Conservation (phyloP, 2,113 vertebrate genomes). For the Etia nguti region DNA sequence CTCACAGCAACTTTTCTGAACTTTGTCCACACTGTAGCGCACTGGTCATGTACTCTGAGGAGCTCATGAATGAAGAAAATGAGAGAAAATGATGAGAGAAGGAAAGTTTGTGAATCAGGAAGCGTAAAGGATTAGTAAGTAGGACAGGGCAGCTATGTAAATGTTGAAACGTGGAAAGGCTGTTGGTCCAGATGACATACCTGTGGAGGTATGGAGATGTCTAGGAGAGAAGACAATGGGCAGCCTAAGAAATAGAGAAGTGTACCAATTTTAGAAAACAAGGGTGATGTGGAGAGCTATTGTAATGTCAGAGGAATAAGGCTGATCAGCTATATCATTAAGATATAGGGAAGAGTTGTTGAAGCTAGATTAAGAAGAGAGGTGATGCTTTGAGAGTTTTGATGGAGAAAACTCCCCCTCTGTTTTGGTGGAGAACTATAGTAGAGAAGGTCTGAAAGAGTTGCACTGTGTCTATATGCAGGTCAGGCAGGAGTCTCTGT, state of each 20-base stretch:
- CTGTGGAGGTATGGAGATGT: not conserved
- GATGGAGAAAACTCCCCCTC: too few relatives aligned
- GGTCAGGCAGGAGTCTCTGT: not conserved
- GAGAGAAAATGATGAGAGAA: not conserved
- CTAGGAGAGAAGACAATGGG: not conserved
- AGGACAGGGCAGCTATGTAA: not conserved
- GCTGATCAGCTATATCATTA: not conserved
- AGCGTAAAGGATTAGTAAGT: not conserved
- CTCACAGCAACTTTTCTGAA: not conserved
- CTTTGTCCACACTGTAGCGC: not conserved
- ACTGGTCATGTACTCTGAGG: too few relatives aligned
- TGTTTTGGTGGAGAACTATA: not conserved
- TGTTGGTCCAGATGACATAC: not conserved
- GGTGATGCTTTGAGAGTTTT: not conserved
- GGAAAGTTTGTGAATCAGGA: not conserved
- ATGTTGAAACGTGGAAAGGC: not conserved
- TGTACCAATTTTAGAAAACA: not conserved
- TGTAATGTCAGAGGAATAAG: not conserved
- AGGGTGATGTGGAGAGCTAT: not conserved
- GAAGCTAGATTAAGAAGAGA: not conserved
- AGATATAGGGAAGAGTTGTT: not conserved
- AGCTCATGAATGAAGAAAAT: too few relatives aligned
- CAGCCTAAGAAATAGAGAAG: not conserved
- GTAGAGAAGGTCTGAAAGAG: not conserved
- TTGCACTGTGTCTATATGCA: not conserved